Evolutionary conservation across 2,888 invertebrate species (phyloP).

Genomic region (Aromia moschata): DNA sequence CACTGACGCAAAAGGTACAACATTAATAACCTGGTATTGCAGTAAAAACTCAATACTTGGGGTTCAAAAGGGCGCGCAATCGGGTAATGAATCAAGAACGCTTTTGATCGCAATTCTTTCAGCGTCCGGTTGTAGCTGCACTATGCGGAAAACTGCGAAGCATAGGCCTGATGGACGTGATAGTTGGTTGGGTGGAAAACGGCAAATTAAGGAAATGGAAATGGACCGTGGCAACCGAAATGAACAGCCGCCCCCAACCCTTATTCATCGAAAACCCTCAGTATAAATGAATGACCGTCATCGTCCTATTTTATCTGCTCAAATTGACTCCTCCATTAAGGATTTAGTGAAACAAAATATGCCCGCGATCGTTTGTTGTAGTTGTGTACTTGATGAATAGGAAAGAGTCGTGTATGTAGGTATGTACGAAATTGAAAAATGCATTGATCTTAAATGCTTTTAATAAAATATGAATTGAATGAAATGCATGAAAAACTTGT

Average conservation of each 20-base stretch:
- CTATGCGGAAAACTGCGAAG: constrained; percentile 15
- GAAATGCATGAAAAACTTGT: too few relatives aligned
- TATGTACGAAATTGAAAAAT: not conserved
- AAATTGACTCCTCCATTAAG: constrained; percentile 24
- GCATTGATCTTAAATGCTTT: not conserved
- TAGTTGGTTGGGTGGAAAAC: constrained; percentile 33
- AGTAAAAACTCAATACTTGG: not conserved
- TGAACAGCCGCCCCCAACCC: constrained; percentile 34
- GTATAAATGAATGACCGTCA: constrained; percentile 47
- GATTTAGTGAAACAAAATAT: constrained; percentile 16
- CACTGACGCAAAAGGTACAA: not conserved
- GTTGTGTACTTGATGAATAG: constrained; percentile 16
- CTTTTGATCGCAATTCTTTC: constrained; percentile 15
- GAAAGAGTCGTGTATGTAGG: constrained; percentile 1
- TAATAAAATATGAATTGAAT: too few relatives aligned
- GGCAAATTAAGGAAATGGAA: constrained; percentile 48
- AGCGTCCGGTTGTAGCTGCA: constrained; percentile 5
- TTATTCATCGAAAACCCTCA: constrained; percentile 50
- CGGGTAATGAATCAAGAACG: constrained; percentile 20
- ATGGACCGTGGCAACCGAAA: constrained; percentile 31
- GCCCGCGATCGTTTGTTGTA: constrained; percentile 19
- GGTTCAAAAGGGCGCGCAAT: constrained; percentile 1
- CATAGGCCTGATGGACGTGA: constrained; percentile 26
- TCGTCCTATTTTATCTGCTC: constrained; percentile 40
- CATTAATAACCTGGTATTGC: not conserved